Conservation (phyloP, 2,888 invertebrate genomes). For the Eupithecia tripunctaria region DNA sequence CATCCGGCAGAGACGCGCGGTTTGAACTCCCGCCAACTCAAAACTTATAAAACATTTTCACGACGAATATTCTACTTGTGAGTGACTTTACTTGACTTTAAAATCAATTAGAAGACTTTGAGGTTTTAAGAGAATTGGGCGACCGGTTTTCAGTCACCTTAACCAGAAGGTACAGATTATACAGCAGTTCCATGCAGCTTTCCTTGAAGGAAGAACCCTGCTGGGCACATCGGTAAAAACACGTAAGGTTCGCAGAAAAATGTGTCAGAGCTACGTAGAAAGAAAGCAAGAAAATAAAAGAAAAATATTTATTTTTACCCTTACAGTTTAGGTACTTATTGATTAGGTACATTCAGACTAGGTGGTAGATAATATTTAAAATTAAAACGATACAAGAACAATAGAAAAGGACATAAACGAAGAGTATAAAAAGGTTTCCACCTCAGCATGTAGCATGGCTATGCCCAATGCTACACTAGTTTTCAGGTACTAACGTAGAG, state of each 20-base stretch:
- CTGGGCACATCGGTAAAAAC: constrained; percentile 47
- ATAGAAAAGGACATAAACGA: no score
- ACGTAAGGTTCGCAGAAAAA: constrained; percentile 22
- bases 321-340: no score
- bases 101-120: background rate
- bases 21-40: background rate
- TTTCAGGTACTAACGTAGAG: no score
- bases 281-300: no score
- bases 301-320: no score
- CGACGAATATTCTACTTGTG: background rate
- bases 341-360: no score
- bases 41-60: background rate
- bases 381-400: no score
- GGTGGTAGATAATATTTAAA: no score
- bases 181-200: constrained; percentile 47
- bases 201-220: constrained; percentile 54
- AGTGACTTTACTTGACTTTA: constrained; percentile 2
- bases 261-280: constrained; percentile 1
- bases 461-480: no score
- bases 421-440: no score
- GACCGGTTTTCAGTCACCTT: background rate
- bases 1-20: background rate
- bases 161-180: constrained; percentile 6
- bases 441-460: no score
- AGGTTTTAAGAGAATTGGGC: background rate